A percentile compares a stretch with the other conserved stretches of the same genome.
Conservation (phyloP, 1,140 invertebrate genomes). For the Drosophila ananassae region DNA sequence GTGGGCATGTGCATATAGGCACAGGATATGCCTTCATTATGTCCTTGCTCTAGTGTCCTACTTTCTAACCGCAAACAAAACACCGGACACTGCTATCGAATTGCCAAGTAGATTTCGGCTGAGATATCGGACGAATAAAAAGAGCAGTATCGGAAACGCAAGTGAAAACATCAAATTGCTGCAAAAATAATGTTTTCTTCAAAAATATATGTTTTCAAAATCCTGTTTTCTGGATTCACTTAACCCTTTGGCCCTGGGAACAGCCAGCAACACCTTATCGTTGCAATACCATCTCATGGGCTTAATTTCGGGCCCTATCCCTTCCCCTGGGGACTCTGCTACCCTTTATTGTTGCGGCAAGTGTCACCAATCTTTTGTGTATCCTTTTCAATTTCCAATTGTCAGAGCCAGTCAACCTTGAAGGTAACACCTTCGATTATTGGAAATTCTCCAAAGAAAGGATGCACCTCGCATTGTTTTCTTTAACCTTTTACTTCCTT, state of each 20-base stretch:
- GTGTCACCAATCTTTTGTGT: constrained; percentile 53
- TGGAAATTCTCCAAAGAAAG: constrained; percentile 7
- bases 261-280: background rate
- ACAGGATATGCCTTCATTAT: constrained; percentile 66
- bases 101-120: constrained; percentile 55
- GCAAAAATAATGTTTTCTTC: constrained; percentile 4
- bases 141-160: constrained; percentile 29
- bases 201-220: background rate
- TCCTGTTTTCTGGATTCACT: background rate
- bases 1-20: constrained; percentile 9
- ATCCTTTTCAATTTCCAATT: constrained; percentile 37
- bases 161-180: constrained; percentile 12
- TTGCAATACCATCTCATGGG: background rate
- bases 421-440: constrained; percentile 53
- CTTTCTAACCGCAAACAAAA: constrained; percentile 59
- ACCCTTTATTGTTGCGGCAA: constrained; percentile 43
- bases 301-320: constrained; percentile 5
- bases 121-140: constrained; percentile 19
- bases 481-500: constrained; percentile 68
- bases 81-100: constrained; percentile 77
- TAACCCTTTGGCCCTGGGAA: background rate
- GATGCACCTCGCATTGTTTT: constrained; percentile 33
- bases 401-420: constrained; percentile 53
- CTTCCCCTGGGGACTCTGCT: background rate
- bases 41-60: constrained; percentile 61